Percentiles rank a stretch among this genome's conserved stretches.
phyloP scores from a whole-genome alignment of 2,797 vertebrate species.

The Champsocephalus esox region DNA sequence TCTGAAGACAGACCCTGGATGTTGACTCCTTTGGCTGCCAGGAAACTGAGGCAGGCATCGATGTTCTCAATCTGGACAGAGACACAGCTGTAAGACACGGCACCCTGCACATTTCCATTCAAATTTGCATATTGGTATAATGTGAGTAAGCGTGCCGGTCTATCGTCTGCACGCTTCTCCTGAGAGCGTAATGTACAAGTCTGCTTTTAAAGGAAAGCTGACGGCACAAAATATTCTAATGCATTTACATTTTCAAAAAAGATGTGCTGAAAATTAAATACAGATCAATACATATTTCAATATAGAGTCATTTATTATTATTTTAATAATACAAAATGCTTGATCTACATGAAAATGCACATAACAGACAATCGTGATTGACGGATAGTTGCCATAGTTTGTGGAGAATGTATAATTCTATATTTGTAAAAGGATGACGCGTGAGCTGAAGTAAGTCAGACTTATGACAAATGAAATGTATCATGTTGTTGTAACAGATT shows the following conservation, averaged over 20 bases:
- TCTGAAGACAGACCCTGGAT: conserved; percentile 98
- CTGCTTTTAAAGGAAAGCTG: background rate
- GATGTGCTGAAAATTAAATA: conserved; percentile 14
- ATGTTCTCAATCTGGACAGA: conserved; percentile 95
- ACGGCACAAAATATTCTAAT: background rate
- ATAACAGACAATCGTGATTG: background rate
- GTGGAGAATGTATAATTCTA: background rate
- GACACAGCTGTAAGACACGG: conserved; percentile 42
- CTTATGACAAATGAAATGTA: no score
- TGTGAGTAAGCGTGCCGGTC: conserved; percentile 11
- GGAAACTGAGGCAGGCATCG: conserved; percentile 95
- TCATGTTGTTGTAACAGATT: no score
- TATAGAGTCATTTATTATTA: background rate
- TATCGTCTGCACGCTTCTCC: conserved; percentile 21
- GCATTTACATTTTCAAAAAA: background rate
- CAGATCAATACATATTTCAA: background rate
- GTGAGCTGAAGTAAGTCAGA: background rate
- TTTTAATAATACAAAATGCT: background rate
- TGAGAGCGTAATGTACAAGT: background rate
- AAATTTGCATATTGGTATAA: conserved; percentile 56
- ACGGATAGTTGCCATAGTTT: background rate
- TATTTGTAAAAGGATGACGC: background rate
- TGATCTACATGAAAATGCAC: background rate
- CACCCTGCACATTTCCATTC: conserved; percentile 48
- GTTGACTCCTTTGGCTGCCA: conserved; percentile 98